phyloP scores from a whole-genome alignment of 2,113 vertebrate species.

The Alethe diademata region DNA sequence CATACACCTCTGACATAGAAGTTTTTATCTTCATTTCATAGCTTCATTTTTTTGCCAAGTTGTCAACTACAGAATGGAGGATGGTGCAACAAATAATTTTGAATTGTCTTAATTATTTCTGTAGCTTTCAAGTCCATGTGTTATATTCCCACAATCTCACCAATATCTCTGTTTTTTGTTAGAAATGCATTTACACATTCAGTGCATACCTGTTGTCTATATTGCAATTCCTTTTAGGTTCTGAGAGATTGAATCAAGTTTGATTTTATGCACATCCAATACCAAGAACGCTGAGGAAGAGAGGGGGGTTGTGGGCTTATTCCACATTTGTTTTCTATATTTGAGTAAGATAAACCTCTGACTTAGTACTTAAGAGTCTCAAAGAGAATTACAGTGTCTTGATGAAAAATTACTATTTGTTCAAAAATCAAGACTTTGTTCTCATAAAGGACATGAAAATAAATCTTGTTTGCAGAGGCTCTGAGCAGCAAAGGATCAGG shows the following conservation, averaged over 20 bases:
- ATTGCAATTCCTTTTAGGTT: background rate
- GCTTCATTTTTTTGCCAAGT: background rate
- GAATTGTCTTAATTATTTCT: background rate
- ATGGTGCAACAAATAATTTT: background rate
- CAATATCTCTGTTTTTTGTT: background rate
- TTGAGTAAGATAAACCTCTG: slow-evolving; percentile 12
- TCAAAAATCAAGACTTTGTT: slow-evolving; percentile 30
- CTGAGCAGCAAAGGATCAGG: background rate
- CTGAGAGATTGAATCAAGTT: background rate
- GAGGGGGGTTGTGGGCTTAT: background rate
- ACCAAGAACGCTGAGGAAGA: background rate
- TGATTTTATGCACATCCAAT: background rate
- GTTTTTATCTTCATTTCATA: background rate
- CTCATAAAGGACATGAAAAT: background rate
- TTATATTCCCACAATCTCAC: background rate
- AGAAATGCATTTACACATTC: background rate
- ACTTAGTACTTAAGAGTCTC: slow-evolving; percentile 23
- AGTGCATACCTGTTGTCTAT: background rate
- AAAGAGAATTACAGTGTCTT: slow-evolving; percentile 30
- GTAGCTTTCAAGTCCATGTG: background rate
- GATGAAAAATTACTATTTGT: slow-evolving; percentile 49
- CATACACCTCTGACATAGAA: background rate
- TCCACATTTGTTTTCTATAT: background rate
- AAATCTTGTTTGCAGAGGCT: slow-evolving; percentile 5
- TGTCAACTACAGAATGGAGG: background rate